Evolutionary conservation across 1,140 invertebrate genomes (phyloP), one percentile per base, ranked within the genome.

Genomic region (Polypedilum vanderplanki): DNA sequence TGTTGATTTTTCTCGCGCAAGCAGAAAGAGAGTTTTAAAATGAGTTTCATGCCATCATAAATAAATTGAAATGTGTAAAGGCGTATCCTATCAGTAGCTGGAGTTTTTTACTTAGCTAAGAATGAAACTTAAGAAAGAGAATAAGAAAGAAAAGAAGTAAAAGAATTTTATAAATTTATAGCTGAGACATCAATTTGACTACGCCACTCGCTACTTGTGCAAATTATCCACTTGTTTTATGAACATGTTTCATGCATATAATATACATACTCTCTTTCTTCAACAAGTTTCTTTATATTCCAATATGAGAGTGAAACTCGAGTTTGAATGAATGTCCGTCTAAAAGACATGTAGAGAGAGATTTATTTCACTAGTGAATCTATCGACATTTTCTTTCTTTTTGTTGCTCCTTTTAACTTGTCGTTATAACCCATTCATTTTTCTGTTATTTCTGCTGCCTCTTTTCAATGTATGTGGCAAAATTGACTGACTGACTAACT

Each of bases 61-160:
- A 33, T 33, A 33, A 57, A 57, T 57, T 57, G 46, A 57, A 57
- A 57, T n/a, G 46, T 57, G 46, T 57, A 57, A n/a, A 57, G 46
- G 46, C 46, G 46, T 57, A 12, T 57, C 46, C 46, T 57, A 57
- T 57, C 46, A 57, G 46, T 57, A 57, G 46, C 46, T 12, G n/a
- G 12, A 15, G 8, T 57, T 57, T 12, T 57, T 57, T n/a, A n/a
- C n/a, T n/a, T 57, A 12, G n/a, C n/a, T 12, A 57, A 57, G n/a
- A 57, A 57, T 33, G 24, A 33, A 33, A 33, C 24, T 5, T 3
- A 33, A 33, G 24, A 33, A 33, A 33, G 24, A 33, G 24, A 33
- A 33, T 3, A 33, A 33, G 24, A 33, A 33, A 33, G 24, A 33
- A 33, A 33, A 33, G 24, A 33, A 33, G 24, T 5, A 33, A 33